Base-by-base conservation (phyloP, 1,140 invertebrate genomes). In the Argopecten irradians region DNA sequence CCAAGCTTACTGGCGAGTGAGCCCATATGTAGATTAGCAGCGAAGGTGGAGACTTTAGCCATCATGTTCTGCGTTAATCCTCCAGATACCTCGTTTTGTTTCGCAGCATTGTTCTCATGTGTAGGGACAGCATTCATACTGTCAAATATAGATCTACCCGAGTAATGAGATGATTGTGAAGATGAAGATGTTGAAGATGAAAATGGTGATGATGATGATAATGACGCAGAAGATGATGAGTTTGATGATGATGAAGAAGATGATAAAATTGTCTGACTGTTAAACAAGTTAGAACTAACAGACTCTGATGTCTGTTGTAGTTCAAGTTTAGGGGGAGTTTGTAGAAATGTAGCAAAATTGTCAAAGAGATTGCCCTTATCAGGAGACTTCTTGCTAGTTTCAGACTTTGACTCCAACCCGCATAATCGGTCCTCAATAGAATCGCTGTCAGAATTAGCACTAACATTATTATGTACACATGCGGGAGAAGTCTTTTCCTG, bases 361-460 rank as follows among this genome's bases (percentile, higher is more conserved):
- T 89, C 89, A 89, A 89, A 89, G 19, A 89, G 46, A 83, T 89
- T 89, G 19, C 89, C 89, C 83, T 89, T 89, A 82, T 46, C 85
- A 22, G 86, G 86, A 28, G 86, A 85, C 43, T 34, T 83, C n/a
- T 36, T n/a, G n/a, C 36, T 22, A 39, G 34, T 35, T 33, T 84
- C 36, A 13, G 34, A 3, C 3, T 28, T 71, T 3, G 55, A 71
- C 16, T 71, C 55, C 28, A 11, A 71, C n/a, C n/a, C 55, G 5
- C n/a, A 11, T 71, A 71, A 71, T 71, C 55, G 22, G 28, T 71
- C n/a, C n/a, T 71, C 55, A 22, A 28, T 11, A 71, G 55, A n/a
- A 71, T 71, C 55, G 5, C 13, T 71, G 55, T 71, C 55, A 28
- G 55, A 71, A 71, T 46, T 19, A 16, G 43, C 43, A 46, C 43